Base-by-base conservation (phyloP, 2,888 invertebrate genomes). In the Drosophila anceps region DNA sequence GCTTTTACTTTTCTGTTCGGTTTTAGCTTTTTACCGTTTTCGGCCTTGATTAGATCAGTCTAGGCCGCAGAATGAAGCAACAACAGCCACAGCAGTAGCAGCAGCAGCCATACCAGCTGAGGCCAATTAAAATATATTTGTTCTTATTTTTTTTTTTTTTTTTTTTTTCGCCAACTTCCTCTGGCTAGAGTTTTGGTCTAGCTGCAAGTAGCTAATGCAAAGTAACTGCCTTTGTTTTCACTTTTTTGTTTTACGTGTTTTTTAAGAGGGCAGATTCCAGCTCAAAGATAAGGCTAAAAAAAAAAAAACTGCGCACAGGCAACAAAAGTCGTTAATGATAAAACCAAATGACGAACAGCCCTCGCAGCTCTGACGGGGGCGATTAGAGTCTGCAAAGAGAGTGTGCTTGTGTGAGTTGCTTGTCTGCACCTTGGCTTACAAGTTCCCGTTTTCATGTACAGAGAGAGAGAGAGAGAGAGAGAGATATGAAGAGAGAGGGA, bases 291-390 rank as follows among this genome's bases (percentile, higher is more conserved):
- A 84, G 72, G 64, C 75, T 69, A 69, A 24, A 53, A 66, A 55
- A 65, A 58, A 37, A 43, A 13, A 43, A 20, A 24, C 20, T 6
- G 7, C 39, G 9, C 33, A 69, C 69, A 69, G 79, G 86, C 74
- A 70, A 77, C 75, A 86, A 82, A 81, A 81, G 91, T 88, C 88
- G 90, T 88, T 90, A 90, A 90, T 91, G 87, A 88, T 88, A 88
- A 88, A 83, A 61, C 75, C 88, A 87, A 87, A 90, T 89, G 90
- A 87, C 89, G 90, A 78, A 70, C 81, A 82, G 82, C 87, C 79
- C 79, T 84, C 70, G 73, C 62, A 24, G 53, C 35, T 24, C 41
- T 64, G 61, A 69, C 68, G 69, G 60, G 65, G 85, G 77, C 85
- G 82, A 84, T 84, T 75, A 82, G 71, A 41, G 53, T 53, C 29